Evolutionary conservation across 2,888 invertebrate genomes (phyloP).

Genomic region (Barypeithes pellucidus): DNA sequence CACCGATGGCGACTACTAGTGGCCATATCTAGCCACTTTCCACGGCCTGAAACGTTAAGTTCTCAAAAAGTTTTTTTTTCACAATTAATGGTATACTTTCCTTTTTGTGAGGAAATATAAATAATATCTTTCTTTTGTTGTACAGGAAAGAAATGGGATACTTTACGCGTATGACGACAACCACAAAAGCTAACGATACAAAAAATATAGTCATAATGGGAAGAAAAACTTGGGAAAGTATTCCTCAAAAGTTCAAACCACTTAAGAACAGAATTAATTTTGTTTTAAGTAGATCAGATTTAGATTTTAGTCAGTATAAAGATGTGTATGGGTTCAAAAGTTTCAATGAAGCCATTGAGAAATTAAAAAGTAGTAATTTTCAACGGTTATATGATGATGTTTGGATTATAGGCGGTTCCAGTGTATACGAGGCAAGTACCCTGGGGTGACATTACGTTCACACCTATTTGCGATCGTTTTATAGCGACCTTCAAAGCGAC

Average conservation of each 20-base stretch:
- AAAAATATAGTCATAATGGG: slow-evolving; percentile 97
- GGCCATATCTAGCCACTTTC: too few relatives aligned
- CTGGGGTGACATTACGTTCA: too few relatives aligned
- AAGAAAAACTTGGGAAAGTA: slow-evolving; percentile 92
- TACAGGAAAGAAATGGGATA: slow-evolving; percentile 90
- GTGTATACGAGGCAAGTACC: slow-evolving; percentile 60
- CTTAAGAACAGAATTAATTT: slow-evolving; percentile 86
- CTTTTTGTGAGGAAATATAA: too few relatives aligned
- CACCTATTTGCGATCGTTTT: too few relatives aligned
- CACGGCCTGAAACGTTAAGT: too few relatives aligned
- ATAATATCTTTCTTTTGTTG: slow-evolving; percentile 45
- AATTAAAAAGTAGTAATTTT: slow-evolving; percentile 69
- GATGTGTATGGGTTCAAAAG: slow-evolving; percentile 77
- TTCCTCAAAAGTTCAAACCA: slow-evolving; percentile 83
- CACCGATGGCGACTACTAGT: too few relatives aligned
- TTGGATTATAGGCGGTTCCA: slow-evolving; percentile 64
- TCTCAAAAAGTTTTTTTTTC: too few relatives aligned
- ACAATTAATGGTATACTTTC: too few relatives aligned
- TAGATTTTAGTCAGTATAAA: slow-evolving; percentile 66
- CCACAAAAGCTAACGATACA: slow-evolving; percentile 77
- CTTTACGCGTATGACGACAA: slow-evolving; percentile 86
- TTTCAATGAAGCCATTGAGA: slow-evolving; percentile 79
- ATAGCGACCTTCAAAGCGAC: too few relatives aligned
- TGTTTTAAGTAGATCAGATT: slow-evolving; percentile 78
- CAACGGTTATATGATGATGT: slow-evolving; percentile 59